phyloP scores from a whole-genome alignment of 2,113 vertebrate genomes.

The Xenotilapia longispinis region DNA sequence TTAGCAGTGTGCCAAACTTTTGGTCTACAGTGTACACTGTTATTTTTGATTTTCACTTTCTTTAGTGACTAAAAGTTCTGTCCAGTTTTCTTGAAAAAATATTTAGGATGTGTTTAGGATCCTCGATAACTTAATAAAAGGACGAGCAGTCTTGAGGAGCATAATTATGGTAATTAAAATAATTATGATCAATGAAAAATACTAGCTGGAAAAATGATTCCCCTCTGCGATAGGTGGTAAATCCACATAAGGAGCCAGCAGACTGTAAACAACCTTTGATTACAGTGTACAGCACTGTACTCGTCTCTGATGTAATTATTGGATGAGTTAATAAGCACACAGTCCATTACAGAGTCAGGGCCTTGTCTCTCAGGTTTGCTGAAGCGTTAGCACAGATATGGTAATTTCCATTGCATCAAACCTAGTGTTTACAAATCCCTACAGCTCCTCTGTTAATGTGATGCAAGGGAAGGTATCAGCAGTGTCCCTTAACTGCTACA shows the following conservation, averaged over 20 bases:
- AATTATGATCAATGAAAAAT: not conserved
- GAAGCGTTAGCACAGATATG: not conserved
- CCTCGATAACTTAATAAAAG: not conserved
- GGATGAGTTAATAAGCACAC: constrained; percentile 23
- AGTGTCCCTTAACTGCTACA: not conserved
- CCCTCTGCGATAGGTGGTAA: not conserved
- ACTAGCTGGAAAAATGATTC: not conserved
- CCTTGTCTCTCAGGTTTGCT: constrained; percentile 17
- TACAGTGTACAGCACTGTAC: not conserved
- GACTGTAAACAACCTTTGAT: not conserved
- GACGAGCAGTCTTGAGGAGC: not conserved
- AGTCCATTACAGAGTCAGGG: constrained; percentile 16
- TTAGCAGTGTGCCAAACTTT: not conserved
- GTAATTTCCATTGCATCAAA: not conserved
- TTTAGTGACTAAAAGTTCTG: too few relatives aligned
- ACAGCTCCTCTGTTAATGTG: not conserved
- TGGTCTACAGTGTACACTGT: not conserved
- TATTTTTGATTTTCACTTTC: not conserved
- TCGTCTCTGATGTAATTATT: not conserved
- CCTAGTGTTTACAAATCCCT: not conserved
- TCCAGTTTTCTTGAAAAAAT: not conserved
- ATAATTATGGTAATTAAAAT: not conserved
- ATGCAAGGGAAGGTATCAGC: not conserved
- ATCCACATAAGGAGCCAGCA: not conserved
- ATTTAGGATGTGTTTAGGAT: not conserved